These are phyloP conservation scores for Tachyglossus aculeatus DNA, from an alignment of 2,797 vertebrate species.

Conservation along the genomic window DNA sequence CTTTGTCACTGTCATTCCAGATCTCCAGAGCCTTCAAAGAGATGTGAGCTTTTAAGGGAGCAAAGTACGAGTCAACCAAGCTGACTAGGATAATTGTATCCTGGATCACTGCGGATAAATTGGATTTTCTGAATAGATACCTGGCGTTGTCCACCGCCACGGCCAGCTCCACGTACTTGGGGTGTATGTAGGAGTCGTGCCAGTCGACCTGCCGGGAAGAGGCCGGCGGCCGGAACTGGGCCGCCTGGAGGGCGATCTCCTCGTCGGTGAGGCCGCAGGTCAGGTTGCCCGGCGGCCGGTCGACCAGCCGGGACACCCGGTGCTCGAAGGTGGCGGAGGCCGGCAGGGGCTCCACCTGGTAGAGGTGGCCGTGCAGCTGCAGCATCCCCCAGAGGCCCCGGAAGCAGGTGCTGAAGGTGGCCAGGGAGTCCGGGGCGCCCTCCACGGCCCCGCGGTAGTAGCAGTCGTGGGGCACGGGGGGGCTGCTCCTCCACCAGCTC, in stretches of 20 bases:
- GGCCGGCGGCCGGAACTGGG: background rate
- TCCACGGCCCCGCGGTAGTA: conserved; percentile 61
- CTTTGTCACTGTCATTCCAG: conserved; percentile 48
- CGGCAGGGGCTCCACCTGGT: conserved; percentile 60
- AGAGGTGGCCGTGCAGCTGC: conserved; percentile 24
- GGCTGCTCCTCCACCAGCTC: conserved; percentile 53
- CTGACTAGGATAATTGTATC: conserved; percentile 51
- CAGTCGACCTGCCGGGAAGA: background rate
- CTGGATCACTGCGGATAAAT: conserved; percentile 3
- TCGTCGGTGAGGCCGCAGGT: conserved; percentile 20
- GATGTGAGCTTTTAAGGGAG: conserved; percentile 44
- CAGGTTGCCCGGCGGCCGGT: accelerated
- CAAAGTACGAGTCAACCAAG: conserved; percentile 47
- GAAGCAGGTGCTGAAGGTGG: conserved; percentile 52
- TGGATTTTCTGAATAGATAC: conserved; percentile 6
- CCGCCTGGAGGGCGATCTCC: background rate
- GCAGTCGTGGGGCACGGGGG: conserved; percentile 48
- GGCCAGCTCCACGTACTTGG: conserved; percentile 47
- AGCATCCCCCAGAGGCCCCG: conserved; percentile 51
- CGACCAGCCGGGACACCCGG: conserved; percentile 48
- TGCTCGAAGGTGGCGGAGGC: conserved; percentile 46
- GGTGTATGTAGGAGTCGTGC: background rate
- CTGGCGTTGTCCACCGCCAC: conserved; percentile 36
- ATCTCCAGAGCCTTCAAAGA: conserved; percentile 60
- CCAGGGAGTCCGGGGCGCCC: conserved; percentile 45